phyloP scores from a whole-genome alignment of 30 jellyfish, hydroid and myxozoan species.

The Pseudorhiza aurosa region DNA sequence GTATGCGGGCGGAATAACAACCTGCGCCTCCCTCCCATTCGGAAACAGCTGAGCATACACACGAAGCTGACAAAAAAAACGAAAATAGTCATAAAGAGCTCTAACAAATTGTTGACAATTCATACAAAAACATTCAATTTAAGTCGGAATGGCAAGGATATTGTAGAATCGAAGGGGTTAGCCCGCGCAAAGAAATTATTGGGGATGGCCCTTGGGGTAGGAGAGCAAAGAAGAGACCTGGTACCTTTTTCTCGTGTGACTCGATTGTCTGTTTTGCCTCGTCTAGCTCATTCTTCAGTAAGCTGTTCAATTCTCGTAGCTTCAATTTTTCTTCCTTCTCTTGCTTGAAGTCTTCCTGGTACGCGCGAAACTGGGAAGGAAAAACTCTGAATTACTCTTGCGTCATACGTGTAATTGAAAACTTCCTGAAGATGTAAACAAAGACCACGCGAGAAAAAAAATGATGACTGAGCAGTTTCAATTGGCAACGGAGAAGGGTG shows the following conservation, averaged over 20 bases:
- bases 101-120: background rate
- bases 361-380: conserved; percentile 34
- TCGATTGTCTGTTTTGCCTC: conserved; percentile 60
- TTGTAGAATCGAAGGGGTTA: no score
- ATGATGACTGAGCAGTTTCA: no score
- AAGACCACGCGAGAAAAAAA: no score
- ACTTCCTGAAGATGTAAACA: no score
- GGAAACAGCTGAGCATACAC: conserved; percentile 69
- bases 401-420: no score
- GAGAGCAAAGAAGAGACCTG: no score
- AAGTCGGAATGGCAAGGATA: no score
- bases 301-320: conserved; percentile 32
- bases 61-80: conserved; percentile 16
- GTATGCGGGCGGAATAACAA: conserved; percentile 61
- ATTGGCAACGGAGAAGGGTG: no score
- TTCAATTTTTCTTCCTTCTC: conserved; percentile 51
- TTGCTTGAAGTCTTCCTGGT: conserved; percentile 60
- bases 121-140: no score
- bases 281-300: conserved; percentile 56
- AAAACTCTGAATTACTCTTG: no score
- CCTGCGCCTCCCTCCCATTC: conserved; percentile 39
- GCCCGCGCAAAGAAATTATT: no score
- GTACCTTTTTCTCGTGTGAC: conserved; percentile 57
- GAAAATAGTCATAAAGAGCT: background rate
- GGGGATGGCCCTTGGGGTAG: no score